Evolutionary conservation across 2,113 vertebrate species (phyloP).

Genomic region (Chrysemys picta): DNA sequence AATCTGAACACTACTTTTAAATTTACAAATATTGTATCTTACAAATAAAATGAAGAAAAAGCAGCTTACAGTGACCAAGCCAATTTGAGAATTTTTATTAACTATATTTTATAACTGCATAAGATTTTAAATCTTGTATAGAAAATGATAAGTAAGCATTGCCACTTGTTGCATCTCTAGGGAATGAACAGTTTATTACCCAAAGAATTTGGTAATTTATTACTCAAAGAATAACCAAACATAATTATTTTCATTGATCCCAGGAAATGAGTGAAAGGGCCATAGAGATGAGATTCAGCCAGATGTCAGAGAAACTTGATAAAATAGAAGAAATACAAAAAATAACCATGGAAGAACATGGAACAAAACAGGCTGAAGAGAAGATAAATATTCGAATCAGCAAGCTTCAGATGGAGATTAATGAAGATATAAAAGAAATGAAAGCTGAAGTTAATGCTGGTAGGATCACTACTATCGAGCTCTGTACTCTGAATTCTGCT

Average conservation of each 20-base stretch:
- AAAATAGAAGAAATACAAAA: slow-evolving; percentile 82
- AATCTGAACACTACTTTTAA: background rate
- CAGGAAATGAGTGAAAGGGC: slow-evolving; percentile 79
- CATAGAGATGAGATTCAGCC: slow-evolving; percentile 77
- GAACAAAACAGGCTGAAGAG: slow-evolving; percentile 75
- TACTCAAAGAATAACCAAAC: background rate
- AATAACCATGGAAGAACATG: slow-evolving; percentile 64
- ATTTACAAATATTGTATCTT: background rate
- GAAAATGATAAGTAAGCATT: background rate
- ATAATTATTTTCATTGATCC: slow-evolving; percentile 16
- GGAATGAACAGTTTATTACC: background rate
- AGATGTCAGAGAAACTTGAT: slow-evolving; percentile 81
- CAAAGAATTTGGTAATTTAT: background rate
- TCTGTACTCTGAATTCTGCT: slow-evolving; percentile 19
- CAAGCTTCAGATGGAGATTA: slow-evolving; percentile 79
- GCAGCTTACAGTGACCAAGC: background rate
- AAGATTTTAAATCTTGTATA: background rate
- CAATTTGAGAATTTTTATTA: background rate
- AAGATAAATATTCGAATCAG: slow-evolving; percentile 77
- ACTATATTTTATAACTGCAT: background rate
- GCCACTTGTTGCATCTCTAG: background rate
- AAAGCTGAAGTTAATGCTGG: slow-evolving; percentile 82
- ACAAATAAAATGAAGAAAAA: background rate
- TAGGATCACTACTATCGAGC: slow-evolving; percentile 56
- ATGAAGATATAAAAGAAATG: slow-evolving; percentile 81